Percentiles rank a stretch among this genome's conserved stretches.
Conservation (phyloP, 1,140 invertebrate species). For the Parapsyche elsis region DNA sequence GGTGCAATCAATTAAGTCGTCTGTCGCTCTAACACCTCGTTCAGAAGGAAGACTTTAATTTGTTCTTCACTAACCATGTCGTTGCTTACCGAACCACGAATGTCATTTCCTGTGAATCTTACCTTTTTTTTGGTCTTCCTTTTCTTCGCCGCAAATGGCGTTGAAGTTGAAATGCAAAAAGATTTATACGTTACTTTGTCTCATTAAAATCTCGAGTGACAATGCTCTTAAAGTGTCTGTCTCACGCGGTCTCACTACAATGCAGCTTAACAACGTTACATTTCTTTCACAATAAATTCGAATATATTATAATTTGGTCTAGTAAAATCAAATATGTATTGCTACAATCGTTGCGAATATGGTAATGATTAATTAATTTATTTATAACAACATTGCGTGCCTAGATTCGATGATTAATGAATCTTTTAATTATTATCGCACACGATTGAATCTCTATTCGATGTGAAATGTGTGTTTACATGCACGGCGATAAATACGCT, state of each 20-base stretch:
- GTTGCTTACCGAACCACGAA: conserved; percentile 38
- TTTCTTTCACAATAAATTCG: too few species aligned
- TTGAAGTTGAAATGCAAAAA: conserved; percentile 7
- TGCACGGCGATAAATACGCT: background rate
- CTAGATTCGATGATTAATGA: conserved; percentile 13
- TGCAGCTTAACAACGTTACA: too few species aligned
- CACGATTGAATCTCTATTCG: conserved; percentile 15
- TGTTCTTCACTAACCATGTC: conserved; percentile 30
- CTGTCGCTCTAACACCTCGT: conserved; percentile 8
- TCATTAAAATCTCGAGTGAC: conserved; percentile 19
- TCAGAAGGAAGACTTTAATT: conserved; percentile 22
- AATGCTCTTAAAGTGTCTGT: conserved; percentile 10
- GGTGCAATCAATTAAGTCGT: conserved; percentile 18
- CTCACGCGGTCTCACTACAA: background rate
- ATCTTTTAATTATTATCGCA: conserved; percentile 15
- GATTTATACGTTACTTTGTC: conserved; percentile 32
- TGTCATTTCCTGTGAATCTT: conserved; percentile 35
- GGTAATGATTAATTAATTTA: too few species aligned
- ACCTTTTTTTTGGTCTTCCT: conserved; percentile 8
- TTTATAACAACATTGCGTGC: background rate
- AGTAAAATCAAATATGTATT: too few species aligned
- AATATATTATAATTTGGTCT: too few species aligned
- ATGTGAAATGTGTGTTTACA: conserved; percentile 10
- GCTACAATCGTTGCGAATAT: too few species aligned
- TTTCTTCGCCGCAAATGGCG: background rate